These are phyloP conservation scores for Psophia crepitans DNA, from an alignment of 2,113 vertebrate genomes.

Conservation along the genomic window DNA sequence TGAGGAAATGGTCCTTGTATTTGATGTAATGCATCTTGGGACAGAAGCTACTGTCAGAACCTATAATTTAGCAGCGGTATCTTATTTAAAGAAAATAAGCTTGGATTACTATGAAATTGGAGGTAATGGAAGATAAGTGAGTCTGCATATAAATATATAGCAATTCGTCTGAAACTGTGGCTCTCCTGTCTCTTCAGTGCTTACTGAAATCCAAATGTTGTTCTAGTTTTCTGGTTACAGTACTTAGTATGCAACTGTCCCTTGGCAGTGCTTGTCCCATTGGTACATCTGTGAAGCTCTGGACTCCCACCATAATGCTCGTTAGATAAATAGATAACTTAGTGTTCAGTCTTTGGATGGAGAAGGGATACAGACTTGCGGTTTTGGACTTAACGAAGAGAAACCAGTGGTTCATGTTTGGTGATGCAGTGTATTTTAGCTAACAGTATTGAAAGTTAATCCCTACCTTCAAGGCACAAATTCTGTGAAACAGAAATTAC, in stretches of 20 bases:
- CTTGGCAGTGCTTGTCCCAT: background rate
- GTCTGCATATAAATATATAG: background rate
- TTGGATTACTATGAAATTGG: slow-evolving; percentile 83
- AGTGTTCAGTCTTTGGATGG: background rate
- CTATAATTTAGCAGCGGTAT: slow-evolving; percentile 80
- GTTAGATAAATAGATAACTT: background rate
- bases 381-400: background rate
- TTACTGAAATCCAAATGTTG: background rate
- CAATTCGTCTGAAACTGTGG: background rate
- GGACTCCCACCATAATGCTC: background rate
- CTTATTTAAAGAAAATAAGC: slow-evolving; percentile 85
- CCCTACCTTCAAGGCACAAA: background rate
- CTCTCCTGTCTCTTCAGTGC: background rate
- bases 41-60: slow-evolving; percentile 84
- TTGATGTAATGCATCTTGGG: slow-evolving; percentile 86
- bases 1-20: slow-evolving; percentile 82
- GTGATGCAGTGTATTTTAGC: background rate
- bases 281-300: background rate
- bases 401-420: background rate
- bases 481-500: background rate
- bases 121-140: slow-evolving; percentile 67
- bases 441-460: background rate
- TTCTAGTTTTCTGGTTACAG: background rate
- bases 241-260: background rate
- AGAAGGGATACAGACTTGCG: background rate